These are phyloP conservation scores for Scolanthus callimorphus DNA, from an alignment of 92 coral and sea anemone genomes.

Conservation along the genomic window DNA sequence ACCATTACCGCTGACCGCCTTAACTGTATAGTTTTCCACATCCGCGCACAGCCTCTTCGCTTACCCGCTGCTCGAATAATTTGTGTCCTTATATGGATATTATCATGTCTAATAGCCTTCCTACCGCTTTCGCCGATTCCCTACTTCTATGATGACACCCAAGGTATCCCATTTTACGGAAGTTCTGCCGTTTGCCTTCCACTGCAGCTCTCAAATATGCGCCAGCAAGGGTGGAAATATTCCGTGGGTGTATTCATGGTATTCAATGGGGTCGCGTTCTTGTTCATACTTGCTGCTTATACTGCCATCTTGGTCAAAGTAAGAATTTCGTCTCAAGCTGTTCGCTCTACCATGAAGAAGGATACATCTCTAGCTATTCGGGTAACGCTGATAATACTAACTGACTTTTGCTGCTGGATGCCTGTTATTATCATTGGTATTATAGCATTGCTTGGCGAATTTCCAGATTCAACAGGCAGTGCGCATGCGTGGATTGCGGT, in stretches of 20 bases:
- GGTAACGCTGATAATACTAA: constrained; percentile 53
- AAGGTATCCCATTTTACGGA: constrained; percentile 31
- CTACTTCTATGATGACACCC: constrained; percentile 30
- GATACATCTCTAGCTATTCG: constrained; percentile 68
- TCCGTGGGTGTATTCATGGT: constrained; percentile 50
- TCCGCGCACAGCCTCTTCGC: constrained; percentile 40
- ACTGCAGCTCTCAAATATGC: constrained; percentile 49
- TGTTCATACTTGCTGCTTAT: constrained; percentile 50
- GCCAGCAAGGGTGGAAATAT: constrained; percentile 69
- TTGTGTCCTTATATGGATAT: constrained; percentile 27
- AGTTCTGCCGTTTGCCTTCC: constrained; percentile 70
- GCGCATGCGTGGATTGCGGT: constrained; percentile 23
- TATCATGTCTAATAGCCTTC: constrained; percentile 24
- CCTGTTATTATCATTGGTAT: constrained; percentile 65
- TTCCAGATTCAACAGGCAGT: constrained; percentile 4
- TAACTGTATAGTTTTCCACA: constrained; percentile 53
- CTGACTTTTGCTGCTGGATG: constrained; percentile 80
- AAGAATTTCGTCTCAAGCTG: constrained; percentile 23
- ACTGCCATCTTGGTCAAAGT: constrained; percentile 41
- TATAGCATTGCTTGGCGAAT: constrained; percentile 32
- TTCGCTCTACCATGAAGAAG: constrained; percentile 51
- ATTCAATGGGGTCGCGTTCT: constrained; percentile 41
- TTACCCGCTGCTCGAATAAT: constrained; percentile 18
- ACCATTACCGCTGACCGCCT: constrained; percentile 61
- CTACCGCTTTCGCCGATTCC: constrained; percentile 23